Percentiles rank a stretch among this genome's conserved stretches.
Evolutionary conservation across 2,888 invertebrate genomes (phyloP).

Genomic region (Mellilla xanthometata): DNA sequence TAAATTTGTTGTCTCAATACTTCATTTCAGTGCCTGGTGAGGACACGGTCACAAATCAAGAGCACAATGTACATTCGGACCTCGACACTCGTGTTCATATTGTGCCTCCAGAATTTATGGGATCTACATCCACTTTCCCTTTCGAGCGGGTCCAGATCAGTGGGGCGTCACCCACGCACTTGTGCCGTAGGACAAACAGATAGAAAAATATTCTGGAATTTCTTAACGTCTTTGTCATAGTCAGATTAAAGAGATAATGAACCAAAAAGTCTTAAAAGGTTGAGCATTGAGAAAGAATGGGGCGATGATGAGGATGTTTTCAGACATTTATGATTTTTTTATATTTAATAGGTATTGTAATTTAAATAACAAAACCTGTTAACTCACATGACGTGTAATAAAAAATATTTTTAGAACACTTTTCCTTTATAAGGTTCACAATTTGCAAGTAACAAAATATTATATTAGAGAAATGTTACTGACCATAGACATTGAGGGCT

Average conservation of each 20-base stretch:
- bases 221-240: neutral
- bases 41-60: constrained; percentile 21
- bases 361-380: no score
- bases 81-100: constrained; percentile 22
- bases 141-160: constrained; percentile 32
- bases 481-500: constrained; percentile 52
- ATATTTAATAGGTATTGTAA: no score
- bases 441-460: constrained; percentile 43
- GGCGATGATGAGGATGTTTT: no score
- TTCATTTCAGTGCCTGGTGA: constrained; percentile 10
- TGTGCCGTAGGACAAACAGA: constrained; percentile 17
- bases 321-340: no score
- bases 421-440: no score
- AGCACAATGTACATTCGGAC: constrained; percentile 9
- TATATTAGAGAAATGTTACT: constrained; percentile 40
- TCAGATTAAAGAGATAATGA: no score
- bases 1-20: no score
- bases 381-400: no score
- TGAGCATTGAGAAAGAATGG: no score
- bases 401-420: no score
- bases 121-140: constrained; percentile 38
- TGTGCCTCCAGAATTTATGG: constrained; percentile 32
- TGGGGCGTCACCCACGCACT: constrained; percentile 47
- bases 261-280: no score
- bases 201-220: neutral